Evolutionary conservation across 2,888 invertebrate species (phyloP), one percentile per base, ranked within the genome.

Genomic region (Oxytorus armatus): DNA sequence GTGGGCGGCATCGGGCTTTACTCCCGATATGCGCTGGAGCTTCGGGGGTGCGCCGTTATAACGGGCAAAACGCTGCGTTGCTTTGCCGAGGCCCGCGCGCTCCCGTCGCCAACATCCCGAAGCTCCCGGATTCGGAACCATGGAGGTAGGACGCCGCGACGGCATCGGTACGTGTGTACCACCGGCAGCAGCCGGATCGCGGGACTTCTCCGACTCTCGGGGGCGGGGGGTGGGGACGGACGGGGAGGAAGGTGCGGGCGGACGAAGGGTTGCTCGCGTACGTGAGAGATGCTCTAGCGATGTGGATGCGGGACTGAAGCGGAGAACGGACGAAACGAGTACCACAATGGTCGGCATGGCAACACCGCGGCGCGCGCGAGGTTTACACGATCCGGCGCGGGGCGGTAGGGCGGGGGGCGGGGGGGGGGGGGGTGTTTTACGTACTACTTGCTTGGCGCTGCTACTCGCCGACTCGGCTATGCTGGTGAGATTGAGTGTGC

Each of bases 291-390:
- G 69, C 61, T 18, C n/a, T n/a, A n/a, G 59, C 55, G 72, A 49
- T 59, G 72, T 59, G 42, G 73, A 63, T 69, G 79, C 68, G 63
- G 57, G 77, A 68, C 39, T 83, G 85, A 82, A 84, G 84, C 86
- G 85, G 77, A 77, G 74, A 69, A 44, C 72, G 76, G 72, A 69
- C 73, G 74, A 77, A 77, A 73, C 80, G 86, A 82, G 86, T 87
- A 85, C 83, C 84, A 89, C 88, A 90, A 89, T 89, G 86, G 91
- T 91, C 85, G 90, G 86, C 89, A 91, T 91, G 89, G 90, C 83
- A 90, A 91, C 90, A 85, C 88, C 87, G 87, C 86, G 78, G 87
- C 86, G 78, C 84, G 84, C 85, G 83, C 85, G 77, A 79, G 75
- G 44, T 68, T 42, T 66, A 59, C 33, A 57, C 29, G 42, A 68